Evolutionary conservation across 1,140 invertebrate species (phyloP).

Genomic region (Chlorops oryzae): DNA sequence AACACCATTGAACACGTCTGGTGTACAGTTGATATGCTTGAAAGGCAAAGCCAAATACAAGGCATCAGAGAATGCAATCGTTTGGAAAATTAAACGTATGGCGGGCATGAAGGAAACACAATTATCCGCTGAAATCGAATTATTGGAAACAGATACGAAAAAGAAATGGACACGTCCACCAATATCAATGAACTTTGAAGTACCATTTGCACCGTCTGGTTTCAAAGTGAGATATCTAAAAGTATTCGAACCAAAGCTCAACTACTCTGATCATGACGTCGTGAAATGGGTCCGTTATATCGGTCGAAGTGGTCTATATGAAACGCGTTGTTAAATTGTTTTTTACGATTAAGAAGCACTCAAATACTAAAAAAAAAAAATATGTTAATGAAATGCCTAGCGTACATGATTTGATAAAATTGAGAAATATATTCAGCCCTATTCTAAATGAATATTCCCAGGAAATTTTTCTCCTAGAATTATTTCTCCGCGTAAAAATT

Average conservation of each 20-base stretch:
- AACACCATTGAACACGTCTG: slow-evolving; percentile 96
- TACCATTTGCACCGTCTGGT: slow-evolving; percentile 94
- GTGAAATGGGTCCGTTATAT: slow-evolving; percentile 99
- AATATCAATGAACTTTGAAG: slow-evolving; percentile 99
- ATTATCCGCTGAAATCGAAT: slow-evolving; percentile 97
- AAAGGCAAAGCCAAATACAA: slow-evolving; percentile 99
- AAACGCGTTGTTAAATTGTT: slow-evolving; percentile 86
- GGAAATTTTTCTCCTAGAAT: too few relatives aligned
- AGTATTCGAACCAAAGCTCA: slow-evolving; percentile 98
- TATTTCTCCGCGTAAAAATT: too few relatives aligned
- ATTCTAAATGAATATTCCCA: too few relatives aligned
- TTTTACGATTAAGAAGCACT: slow-evolving; percentile 15
- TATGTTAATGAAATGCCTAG: not conserved
- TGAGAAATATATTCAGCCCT: too few relatives aligned
- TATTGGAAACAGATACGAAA: slow-evolving; percentile 97
- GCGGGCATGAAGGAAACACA: slow-evolving; percentile 99
- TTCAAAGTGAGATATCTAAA: slow-evolving; percentile 98
- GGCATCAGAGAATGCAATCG: slow-evolving; percentile 98
- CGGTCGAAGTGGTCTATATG: slow-evolving; percentile 96
- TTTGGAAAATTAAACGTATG: slow-evolving; percentile 99
- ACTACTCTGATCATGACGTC: slow-evolving; percentile 99
- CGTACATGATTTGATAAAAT: too few relatives aligned
- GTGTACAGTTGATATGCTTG: slow-evolving; percentile 96
- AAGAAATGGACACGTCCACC: slow-evolving; percentile 99
- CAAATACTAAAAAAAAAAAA: slow-evolving; percentile 18